Conservation (phyloP, 2,797 vertebrate species). For the Anolis apletophallus region DNA sequence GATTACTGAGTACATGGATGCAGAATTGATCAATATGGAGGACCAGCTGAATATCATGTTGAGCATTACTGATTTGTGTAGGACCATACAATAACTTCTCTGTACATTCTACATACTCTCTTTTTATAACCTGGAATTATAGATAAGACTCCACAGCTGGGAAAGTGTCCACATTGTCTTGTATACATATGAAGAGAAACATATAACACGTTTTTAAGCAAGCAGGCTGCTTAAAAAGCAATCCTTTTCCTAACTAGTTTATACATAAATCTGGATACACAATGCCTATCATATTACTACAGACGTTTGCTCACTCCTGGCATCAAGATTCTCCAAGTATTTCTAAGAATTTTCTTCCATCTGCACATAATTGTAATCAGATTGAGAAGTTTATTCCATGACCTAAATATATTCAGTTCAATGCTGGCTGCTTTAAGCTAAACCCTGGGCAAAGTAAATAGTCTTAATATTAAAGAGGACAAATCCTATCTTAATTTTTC, state of each 20-base stretch:
- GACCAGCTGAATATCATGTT: neutral
- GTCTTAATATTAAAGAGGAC: neutral
- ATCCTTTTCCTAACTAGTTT: constrained; percentile 5
- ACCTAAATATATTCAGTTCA: constrained; percentile 6
- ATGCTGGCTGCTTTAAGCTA: neutral
- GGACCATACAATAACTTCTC: neutral
- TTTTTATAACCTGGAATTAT: neutral
- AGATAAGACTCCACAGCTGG: neutral
- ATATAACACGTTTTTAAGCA: neutral
- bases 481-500: neutral
- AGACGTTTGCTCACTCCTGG: constrained; percentile 5
- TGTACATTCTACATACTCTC: neutral
- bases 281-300: constrained; percentile 9
- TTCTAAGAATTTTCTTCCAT: neutral
- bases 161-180: neutral
- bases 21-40: too few species aligned
- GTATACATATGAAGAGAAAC: neutral
- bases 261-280: constrained; percentile 9
- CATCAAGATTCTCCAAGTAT: neutral
- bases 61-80: neutral
- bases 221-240: neutral
- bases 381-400: constrained; percentile 5
- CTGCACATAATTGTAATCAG: constrained; percentile 35
- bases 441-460: neutral
- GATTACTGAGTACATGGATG: too few species aligned